Percentiles rank a stretch among this genome's conserved stretches.
These are phyloP conservation scores for Gouania willdenowi DNA, from an alignment of 2,797 vertebrate genomes.

Conservation along the genomic window DNA sequence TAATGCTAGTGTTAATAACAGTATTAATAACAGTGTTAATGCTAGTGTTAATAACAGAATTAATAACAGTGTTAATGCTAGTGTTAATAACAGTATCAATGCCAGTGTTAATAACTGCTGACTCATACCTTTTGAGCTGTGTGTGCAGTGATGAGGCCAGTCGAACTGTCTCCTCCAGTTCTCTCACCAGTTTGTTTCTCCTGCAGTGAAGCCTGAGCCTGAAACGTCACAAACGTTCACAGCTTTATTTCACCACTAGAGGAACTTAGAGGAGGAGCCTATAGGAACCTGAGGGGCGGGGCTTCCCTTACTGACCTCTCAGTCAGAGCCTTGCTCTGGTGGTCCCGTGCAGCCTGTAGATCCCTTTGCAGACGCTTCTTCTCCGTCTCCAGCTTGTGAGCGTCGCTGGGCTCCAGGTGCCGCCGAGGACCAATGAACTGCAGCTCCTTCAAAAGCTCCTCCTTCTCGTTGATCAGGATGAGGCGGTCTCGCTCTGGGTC, in stretches of 20 bases:
- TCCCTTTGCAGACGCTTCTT: constrained; percentile 89
- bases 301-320: constrained; percentile 77
- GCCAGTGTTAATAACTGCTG: too few relatives aligned
- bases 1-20: too few relatives aligned
- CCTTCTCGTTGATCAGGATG: constrained; percentile 95
- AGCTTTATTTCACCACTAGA: too few relatives aligned
- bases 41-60: too few relatives aligned
- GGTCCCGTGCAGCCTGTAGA: constrained; percentile 88
- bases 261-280: too few relatives aligned
- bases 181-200: constrained; percentile 88
- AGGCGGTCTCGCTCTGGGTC: constrained; percentile 93
- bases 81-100: too few relatives aligned
- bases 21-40: too few relatives aligned
- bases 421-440: constrained; percentile 84
- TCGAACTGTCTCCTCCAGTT: constrained; percentile 90
- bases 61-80: too few relatives aligned
- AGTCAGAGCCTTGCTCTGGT: constrained; percentile 93
- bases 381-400: constrained; percentile 84
- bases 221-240: constrained; percentile 19
- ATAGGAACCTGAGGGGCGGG: too few relatives aligned
- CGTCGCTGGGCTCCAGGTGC: constrained; percentile 81
- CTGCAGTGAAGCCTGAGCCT: constrained; percentile 89
- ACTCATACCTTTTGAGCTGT: constrained; percentile 86
- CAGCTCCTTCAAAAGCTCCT: constrained; percentile 96
- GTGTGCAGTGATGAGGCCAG: constrained; percentile 81